Evolutionary conservation across 23 tunicate genomes (phyloP).

Genomic region (Styela plicata): DNA sequence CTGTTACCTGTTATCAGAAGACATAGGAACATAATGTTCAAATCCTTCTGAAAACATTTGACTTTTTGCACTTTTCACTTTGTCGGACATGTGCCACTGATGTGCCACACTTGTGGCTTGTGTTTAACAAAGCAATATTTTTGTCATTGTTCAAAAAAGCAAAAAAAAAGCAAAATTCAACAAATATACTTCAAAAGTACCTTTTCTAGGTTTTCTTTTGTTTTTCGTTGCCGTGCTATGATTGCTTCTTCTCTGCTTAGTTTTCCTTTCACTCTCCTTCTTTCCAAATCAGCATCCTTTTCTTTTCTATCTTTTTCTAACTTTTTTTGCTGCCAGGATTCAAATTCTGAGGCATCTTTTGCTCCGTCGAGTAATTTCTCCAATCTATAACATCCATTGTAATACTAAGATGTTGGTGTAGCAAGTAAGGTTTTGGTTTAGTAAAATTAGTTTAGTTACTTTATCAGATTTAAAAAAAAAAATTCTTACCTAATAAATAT

Average conservation of each 20-base stretch:
- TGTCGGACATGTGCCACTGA: too few relatives aligned
- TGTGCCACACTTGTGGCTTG: too few relatives aligned
- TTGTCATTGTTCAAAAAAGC: not conserved
- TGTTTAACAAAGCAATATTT: too few relatives aligned
- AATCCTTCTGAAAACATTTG: too few relatives aligned
- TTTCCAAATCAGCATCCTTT: slow-evolving; percentile 43
- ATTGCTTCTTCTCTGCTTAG: slow-evolving; percentile 89
- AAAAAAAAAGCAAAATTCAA: not conserved
- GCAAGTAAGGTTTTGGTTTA: too few relatives aligned
- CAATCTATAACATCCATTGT: too few relatives aligned
- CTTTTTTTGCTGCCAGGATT: slow-evolving; percentile 69
- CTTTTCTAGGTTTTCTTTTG: slow-evolving; percentile 56
- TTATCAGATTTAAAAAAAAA: too few relatives aligned
- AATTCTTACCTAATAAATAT: not conserved
- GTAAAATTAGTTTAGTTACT: too few relatives aligned
- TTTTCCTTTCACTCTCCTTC: slow-evolving; percentile 59
- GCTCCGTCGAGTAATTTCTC: slow-evolving; percentile 79
- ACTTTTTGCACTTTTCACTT: too few relatives aligned
- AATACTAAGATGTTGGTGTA: too few relatives aligned
- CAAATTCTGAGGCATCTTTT: slow-evolving; percentile 71
- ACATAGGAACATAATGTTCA: too few relatives aligned
- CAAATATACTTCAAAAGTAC: slow-evolving; percentile 21
- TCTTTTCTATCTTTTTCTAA: slow-evolving; percentile 54
- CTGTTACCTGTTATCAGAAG: slow-evolving; percentile 46
- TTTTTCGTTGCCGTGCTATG: slow-evolving; percentile 64